Conservation (phyloP, 1,140 invertebrate genomes). For the Lepidotrigona ventralis region DNA sequence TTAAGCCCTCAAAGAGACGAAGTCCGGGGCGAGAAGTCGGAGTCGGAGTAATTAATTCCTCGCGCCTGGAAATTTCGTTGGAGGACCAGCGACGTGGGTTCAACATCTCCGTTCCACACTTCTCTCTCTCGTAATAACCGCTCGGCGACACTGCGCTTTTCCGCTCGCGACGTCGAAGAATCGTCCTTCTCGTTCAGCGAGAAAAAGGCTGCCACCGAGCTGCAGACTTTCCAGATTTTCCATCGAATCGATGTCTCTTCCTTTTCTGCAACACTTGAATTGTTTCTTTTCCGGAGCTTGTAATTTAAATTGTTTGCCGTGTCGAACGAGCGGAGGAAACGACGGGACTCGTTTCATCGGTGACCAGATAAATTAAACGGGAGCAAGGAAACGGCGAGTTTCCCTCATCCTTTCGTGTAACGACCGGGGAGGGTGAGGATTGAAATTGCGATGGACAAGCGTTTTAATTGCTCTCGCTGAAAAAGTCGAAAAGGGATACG, state of each 20-base stretch:
- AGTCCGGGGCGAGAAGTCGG: constrained; percentile 4
- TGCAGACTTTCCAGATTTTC: neutral
- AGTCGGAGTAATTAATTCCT: constrained; percentile 36
- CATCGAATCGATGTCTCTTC: neutral
- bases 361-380: constrained; percentile 33
- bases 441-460: constrained; percentile 43
- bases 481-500: constrained; percentile 44
- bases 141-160: neutral
- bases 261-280: neutral
- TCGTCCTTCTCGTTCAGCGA: no score
- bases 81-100: neutral
- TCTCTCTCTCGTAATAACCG: neutral
- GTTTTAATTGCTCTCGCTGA: constrained; percentile 68
- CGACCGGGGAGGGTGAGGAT: constrained; percentile 2
- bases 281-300: neutral
- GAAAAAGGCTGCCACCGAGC: no score
- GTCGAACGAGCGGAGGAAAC: neutral
- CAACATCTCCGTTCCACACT: no score
- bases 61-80: constrained; percentile 35
- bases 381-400: constrained; percentile 1
- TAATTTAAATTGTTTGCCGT: neutral
- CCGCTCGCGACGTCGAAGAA: neutral
- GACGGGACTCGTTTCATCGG: neutral
- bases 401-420: neutral
- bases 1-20: constrained; percentile 44